phyloP scores from a whole-genome alignment of 2,888 invertebrate genomes.

The Oxyscelio sp. region DNA sequence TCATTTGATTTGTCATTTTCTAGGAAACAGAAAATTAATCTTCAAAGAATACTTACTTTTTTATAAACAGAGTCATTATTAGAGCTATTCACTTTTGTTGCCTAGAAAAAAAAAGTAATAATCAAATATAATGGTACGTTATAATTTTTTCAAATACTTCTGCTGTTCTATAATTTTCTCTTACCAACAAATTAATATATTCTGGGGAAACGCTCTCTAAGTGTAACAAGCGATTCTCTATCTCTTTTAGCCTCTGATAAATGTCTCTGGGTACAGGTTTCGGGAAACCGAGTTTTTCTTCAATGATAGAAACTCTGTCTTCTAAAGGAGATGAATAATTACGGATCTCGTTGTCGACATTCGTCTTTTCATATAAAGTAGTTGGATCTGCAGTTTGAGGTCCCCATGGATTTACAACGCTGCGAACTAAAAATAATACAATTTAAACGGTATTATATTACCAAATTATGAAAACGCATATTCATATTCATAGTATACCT shows the following conservation, averaged over 20 bases:
- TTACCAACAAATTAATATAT: conserved; percentile 88
- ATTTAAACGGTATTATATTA: too few relatives aligned
- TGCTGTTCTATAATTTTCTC: too few relatives aligned
- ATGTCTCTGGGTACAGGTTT: conserved; percentile 91
- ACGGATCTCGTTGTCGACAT: conserved; percentile 40
- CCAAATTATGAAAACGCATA: too few relatives aligned
- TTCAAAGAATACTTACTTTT: neutral
- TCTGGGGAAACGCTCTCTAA: conserved; percentile 95
- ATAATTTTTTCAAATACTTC: too few relatives aligned
- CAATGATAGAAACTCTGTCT: conserved; percentile 91
- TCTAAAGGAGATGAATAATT: conserved; percentile 90
- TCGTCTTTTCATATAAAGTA: conserved; percentile 65
- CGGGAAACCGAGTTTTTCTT: conserved; percentile 90
- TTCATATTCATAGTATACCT: conserved; percentile 90
- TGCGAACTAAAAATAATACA: conserved; percentile 91
- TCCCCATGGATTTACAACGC: conserved; percentile 92
- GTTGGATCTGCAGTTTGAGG: conserved; percentile 90
- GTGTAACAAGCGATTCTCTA: conserved; percentile 93
- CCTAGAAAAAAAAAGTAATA: neutral
- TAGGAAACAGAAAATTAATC: too few relatives aligned
- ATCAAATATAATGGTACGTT: neutral
- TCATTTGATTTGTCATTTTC: too few relatives aligned
- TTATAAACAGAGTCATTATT: neutral
- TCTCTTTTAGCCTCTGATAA: conserved; percentile 91
- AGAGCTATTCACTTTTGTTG: neutral